These are phyloP conservation scores for Ostrea denselamellosa DNA, from an alignment of 1,140 invertebrate species.

Conservation along the genomic window DNA sequence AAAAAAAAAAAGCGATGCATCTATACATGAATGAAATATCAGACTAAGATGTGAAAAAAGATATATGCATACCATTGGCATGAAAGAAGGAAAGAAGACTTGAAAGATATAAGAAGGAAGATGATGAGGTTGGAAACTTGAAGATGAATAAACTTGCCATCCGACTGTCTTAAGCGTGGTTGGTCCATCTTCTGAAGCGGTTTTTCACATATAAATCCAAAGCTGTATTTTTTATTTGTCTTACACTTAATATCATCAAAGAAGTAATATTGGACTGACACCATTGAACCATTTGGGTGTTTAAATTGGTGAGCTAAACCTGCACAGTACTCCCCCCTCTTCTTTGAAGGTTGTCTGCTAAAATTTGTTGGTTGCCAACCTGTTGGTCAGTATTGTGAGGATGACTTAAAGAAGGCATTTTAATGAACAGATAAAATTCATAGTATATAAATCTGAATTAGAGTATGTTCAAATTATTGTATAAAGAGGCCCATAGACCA, in stretches of 20 bases:
- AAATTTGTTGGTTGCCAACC: conserved; percentile 47
- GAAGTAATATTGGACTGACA: conserved; percentile 44
- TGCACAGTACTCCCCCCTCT: conserved; percentile 52
- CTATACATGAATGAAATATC: background rate
- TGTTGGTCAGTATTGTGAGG: background rate
- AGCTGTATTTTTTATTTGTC: conserved; percentile 17
- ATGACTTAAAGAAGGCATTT: background rate
- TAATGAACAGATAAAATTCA: background rate
- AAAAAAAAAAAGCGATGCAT: background rate
- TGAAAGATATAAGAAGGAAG: background rate
- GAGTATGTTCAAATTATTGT: no score
- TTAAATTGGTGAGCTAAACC: conserved; percentile 35
- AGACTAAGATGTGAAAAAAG: no score
- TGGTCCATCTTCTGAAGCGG: background rate
- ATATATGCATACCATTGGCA: no score
- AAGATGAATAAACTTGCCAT: background rate
- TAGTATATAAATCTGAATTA: no score
- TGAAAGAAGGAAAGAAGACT: background rate
- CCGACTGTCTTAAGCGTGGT: background rate
- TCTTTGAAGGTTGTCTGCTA: conserved; percentile 41
- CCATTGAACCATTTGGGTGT: conserved; percentile 27
- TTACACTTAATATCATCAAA: conserved; percentile 50
- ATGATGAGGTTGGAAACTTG: background rate
- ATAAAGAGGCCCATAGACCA: no score
- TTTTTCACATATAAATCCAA: conserved; percentile 52